Evolutionary conservation across 37 sponge, comb jelly and placozoan genomes (phyloP), one percentile per base, ranked within the genome.

Genomic region (Ianthella basta): DNA sequence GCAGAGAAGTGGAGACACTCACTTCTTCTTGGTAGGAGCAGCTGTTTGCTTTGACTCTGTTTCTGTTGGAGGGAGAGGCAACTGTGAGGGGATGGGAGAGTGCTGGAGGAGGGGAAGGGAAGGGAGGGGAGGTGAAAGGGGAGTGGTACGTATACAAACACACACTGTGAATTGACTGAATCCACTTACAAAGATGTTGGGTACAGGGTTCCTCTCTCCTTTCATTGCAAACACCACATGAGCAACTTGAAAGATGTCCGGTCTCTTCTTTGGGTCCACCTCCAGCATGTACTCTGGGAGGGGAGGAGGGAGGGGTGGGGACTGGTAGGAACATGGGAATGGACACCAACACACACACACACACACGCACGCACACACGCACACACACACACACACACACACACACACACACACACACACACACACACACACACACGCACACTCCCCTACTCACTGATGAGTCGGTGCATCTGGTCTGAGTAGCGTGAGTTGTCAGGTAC

Each of bases 401-500:
- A 61, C 64, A 61, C 64, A 5, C 18, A 55, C 21, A 23, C n/a
- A 54, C 34, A 6, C 54, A 16, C n/a, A 54, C 10, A 36, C 60
- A 29, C 38, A 84, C 44, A 84, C 24, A 10, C 4, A 25, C 13
- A 78, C 37, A 15, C 3, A 86, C 50, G 27, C 53, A 55, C 34
- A 72, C n/a, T 10, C n/a, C 21, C n/a, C 12, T 23, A 86, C 91
- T 90, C 77, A 92, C 97, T 25, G 10, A 96, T 96, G 35, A 96
- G 86, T 50, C 70, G 67, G 64, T 93, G 97, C 15, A 96, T 83
- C 6, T 40, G 15, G 6, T 87, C 78, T n/a, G 94, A 91, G 60
- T 91, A 96, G 0, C 20, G 38, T 0, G 94, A 91, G 64, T 83
- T 78, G 34, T 90, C 85, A 32, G 98, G 95, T 16, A 98, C 84